Conservation (phyloP, 2,888 invertebrate species). For the Timandra comae region DNA sequence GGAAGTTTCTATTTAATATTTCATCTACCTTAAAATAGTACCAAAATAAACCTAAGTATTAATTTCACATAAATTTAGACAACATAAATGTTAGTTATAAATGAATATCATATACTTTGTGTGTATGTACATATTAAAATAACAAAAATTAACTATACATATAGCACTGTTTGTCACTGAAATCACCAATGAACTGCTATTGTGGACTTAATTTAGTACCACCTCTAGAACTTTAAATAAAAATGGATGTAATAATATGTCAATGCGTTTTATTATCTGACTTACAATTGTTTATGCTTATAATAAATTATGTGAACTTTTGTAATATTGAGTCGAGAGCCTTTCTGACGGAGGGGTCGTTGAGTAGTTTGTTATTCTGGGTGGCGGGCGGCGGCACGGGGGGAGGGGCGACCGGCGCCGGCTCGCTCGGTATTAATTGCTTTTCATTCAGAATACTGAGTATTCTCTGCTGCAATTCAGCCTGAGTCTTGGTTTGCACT, state of each 20-base stretch:
- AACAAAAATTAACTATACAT: constrained; percentile 39
- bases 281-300: neutral
- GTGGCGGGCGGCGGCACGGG: constrained; percentile 34
- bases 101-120: constrained; percentile 32
- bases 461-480: constrained; percentile 86
- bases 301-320: constrained; percentile 43
- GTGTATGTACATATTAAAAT: constrained; percentile 46
- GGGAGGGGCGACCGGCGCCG: constrained; percentile 25
- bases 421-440: constrained; percentile 42
- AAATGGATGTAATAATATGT: constrained; percentile 46
- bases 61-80: constrained; percentile 26
- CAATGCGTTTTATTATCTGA: constrained; percentile 3
- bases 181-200: constrained; percentile 60
- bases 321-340: constrained; percentile 83
- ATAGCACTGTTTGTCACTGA: constrained; percentile 58
- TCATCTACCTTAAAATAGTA: constrained; percentile 15
- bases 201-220: constrained; percentile 54
- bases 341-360: constrained; percentile 86
- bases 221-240: constrained; percentile 65
- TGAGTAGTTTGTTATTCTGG: constrained; percentile 77
- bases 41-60: constrained; percentile 10
- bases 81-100: constrained; percentile 41
- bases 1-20: constrained; percentile 29
- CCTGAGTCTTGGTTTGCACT: constrained; percentile 74
- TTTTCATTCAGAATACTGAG: constrained; percentile 86